phyloP scores from a whole-genome alignment of 2,888 invertebrate genomes.

The Axea sp. region DNA sequence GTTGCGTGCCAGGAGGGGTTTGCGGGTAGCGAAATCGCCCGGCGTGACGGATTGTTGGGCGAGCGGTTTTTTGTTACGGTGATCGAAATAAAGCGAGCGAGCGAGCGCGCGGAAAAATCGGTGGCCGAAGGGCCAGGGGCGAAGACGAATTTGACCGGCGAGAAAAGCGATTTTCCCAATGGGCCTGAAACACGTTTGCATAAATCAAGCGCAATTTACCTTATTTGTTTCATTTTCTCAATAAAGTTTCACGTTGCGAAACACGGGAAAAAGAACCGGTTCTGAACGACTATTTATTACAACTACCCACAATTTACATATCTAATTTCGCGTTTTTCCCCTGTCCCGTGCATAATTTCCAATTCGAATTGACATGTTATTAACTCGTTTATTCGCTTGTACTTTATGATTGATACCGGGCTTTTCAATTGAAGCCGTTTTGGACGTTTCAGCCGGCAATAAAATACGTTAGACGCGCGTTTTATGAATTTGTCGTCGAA shows the following conservation, averaged over 20 bases:
- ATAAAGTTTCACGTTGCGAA: conserved; percentile 46
- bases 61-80: conserved; percentile 42
- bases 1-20: no score
- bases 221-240: conserved; percentile 56
- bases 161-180: conserved; percentile 44
- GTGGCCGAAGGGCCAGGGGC: no score
- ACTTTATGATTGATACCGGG: conserved; percentile 46
- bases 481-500: not conserved
- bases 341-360: conserved; percentile 49
- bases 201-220: conserved; percentile 56
- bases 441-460: conserved; percentile 16
- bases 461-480: not conserved
- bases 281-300: conserved; percentile 56
- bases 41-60: conserved; percentile 59
- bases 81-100: conserved; percentile 30
- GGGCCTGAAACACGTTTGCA: conserved; percentile 54
- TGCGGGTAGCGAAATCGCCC: conserved; percentile 50
- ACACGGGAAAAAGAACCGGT: conserved; percentile 59
- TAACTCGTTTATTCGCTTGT: conserved; percentile 53
- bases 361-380: conserved; percentile 58
- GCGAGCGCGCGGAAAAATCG: conserved; percentile 10
- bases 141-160: conserved; percentile 26
- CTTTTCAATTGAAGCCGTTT: conserved; percentile 42
- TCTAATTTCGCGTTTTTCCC: conserved; percentile 51
- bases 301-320: conserved; percentile 59